Evolutionary conservation across 2,888 invertebrate species (phyloP).

Genomic region (Sphecodes monilicornis): DNA sequence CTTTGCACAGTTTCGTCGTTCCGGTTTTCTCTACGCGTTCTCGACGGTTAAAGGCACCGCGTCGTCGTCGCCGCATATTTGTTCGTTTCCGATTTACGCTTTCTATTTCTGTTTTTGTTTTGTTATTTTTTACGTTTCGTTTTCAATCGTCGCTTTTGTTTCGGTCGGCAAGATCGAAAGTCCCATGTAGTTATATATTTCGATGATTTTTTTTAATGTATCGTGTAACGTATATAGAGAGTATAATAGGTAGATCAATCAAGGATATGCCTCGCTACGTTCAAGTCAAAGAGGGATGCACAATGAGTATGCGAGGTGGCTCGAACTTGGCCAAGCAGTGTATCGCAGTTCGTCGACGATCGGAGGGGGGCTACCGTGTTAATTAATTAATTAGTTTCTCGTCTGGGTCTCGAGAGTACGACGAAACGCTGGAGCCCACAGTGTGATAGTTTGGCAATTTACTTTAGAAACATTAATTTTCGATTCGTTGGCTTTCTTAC

Average conservation of each 20-base stretch:
- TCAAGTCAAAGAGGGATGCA: constrained; percentile 82
- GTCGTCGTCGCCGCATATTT: background rate
- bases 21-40: constrained; percentile 43
- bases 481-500: background rate
- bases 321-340: constrained; percentile 73
- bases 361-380: constrained; percentile 17
- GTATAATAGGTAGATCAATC: constrained; percentile 55
- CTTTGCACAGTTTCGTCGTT: background rate
- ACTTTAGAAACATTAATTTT: no score
- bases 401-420: background rate
- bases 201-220: background rate
- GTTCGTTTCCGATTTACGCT: background rate
- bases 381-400: background rate
- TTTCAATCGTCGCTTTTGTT: constrained; percentile 34
- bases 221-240: constrained; percentile 8
- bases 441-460: background rate
- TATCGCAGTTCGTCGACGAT: constrained; percentile 48
- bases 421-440: constrained; percentile 21
- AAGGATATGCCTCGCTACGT: constrained; percentile 81
- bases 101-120: background rate
- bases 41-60: constrained; percentile 32
- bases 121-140: background rate
- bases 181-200: constrained; percentile 58
- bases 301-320: constrained; percentile 84
- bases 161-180: constrained; percentile 60